These are phyloP conservation scores for Teleiodes luculella DNA, from an alignment of 2,888 invertebrate genomes.

Conservation along the genomic window DNA sequence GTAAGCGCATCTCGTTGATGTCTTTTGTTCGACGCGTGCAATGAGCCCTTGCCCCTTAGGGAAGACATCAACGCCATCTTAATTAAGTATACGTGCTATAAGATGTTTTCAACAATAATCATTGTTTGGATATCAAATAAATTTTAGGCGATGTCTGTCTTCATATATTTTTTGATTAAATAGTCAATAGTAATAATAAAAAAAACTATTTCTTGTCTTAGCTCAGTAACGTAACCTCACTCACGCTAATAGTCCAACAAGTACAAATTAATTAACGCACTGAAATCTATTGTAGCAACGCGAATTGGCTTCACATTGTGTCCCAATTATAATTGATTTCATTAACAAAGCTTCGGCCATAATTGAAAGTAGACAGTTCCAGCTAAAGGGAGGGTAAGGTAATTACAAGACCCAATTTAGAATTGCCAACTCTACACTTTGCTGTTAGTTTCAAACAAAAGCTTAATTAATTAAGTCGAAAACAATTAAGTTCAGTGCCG, in stretches of 20 bases:
- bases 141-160: no score
- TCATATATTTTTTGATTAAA: no score
- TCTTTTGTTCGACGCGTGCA: background rate
- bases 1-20: background rate
- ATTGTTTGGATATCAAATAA: no score
- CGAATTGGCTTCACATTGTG: constrained; percentile 59
- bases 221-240: background rate
- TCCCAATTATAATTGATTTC: constrained; percentile 73
- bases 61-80: constrained; percentile 1
- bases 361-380: constrained; percentile 77
- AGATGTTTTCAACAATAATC: no score
- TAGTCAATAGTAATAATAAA: no score
- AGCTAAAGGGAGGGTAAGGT: constrained; percentile 74
- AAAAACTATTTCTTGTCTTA: no score
- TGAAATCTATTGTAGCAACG: constrained; percentile 47
- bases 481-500: constrained; percentile 78
- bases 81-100: no score
- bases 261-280: constrained; percentile 51
- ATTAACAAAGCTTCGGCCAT: constrained; percentile 73
- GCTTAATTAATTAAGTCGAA: constrained; percentile 79
- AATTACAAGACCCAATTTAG: constrained; percentile 80
- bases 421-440: constrained; percentile 79
- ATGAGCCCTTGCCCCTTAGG: no score
- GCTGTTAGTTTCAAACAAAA: constrained; percentile 79
- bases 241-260: constrained; percentile 31